A percentile compares a stretch with the other conserved stretches of the same genome.
phyloP scores from a whole-genome alignment of 2,888 invertebrate genomes.

The Hyppa rectilinea region DNA sequence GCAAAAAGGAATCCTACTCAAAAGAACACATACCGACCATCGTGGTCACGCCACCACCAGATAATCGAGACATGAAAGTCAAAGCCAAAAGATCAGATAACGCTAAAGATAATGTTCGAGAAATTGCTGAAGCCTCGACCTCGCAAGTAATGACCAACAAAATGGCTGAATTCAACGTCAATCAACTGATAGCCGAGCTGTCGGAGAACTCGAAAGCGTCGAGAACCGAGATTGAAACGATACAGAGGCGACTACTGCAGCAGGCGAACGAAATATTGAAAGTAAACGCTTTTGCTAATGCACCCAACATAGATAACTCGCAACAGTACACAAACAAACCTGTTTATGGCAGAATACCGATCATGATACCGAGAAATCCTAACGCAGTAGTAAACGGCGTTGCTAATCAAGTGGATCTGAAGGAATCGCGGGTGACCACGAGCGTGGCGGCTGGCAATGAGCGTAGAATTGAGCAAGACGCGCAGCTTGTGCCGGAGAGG shows the following conservation, averaged over 20 bases:
- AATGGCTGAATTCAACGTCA: conserved; percentile 85
- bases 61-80: conserved; percentile 83
- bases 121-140: conserved; percentile 66
- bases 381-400: conserved; percentile 67
- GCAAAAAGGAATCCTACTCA: conserved; percentile 85
- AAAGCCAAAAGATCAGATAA: conserved; percentile 74
- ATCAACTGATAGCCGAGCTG: conserved; percentile 85
- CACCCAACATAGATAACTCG: conserved; percentile 80
- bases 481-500: conserved; percentile 88
- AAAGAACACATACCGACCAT: conserved; percentile 80
- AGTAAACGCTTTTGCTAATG: conserved; percentile 86
- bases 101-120: conserved; percentile 68
- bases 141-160: conserved; percentile 68
- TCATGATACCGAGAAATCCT: conserved; percentile 76
- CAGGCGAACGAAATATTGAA: conserved; percentile 88
- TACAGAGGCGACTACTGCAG: conserved; percentile 84
- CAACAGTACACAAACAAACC: conserved; percentile 81
- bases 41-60: conserved; percentile 83
- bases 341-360: conserved; percentile 82
- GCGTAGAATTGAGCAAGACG: conserved; percentile 77
- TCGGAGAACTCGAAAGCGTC: conserved; percentile 87
- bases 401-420: conserved; percentile 70
- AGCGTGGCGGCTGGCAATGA: conserved; percentile 65
- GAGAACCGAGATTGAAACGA: conserved; percentile 85
- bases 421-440: conserved; percentile 69